phyloP scores from a whole-genome alignment of 2,113 vertebrate species.

The Opisthocomus hoazin region DNA sequence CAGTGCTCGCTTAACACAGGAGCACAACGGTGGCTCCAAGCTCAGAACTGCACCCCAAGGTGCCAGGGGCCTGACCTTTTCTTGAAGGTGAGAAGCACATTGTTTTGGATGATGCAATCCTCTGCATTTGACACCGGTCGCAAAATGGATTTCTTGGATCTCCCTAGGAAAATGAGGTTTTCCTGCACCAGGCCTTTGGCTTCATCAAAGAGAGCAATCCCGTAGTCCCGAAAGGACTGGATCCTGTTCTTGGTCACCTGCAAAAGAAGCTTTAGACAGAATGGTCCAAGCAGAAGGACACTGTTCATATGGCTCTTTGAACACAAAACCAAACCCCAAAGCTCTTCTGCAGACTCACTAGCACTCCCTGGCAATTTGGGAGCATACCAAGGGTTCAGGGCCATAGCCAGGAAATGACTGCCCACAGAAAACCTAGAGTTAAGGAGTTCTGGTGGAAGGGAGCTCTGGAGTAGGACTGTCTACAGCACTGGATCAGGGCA shows the following conservation, averaged over 20 bases:
- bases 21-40: background rate
- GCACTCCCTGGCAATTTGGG: background rate
- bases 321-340: background rate
- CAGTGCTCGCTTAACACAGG: background rate
- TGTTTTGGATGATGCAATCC: conserved; percentile 79
- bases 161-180: conserved; percentile 88
- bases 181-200: conserved; percentile 84
- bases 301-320: background rate
- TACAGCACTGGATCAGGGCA: background rate
- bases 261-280: background rate
- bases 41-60: background rate
- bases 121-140: conserved; percentile 69
- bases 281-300: background rate
- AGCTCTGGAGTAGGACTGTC: background rate
- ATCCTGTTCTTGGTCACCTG: conserved; percentile 87
- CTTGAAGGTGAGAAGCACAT: conserved; percentile 77
- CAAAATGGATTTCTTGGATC: conserved; percentile 75
- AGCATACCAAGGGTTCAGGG: background rate
- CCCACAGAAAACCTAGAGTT: background rate
- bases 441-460: background rate
- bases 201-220: conserved; percentile 80
- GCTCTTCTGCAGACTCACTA: background rate
- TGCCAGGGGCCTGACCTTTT: conserved; percentile 15
- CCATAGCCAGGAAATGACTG: background rate
- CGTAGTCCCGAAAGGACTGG: conserved; percentile 79